phyloP scores from a whole-genome alignment of 2,888 invertebrate genomes.

The Leuctra nigra region DNA sequence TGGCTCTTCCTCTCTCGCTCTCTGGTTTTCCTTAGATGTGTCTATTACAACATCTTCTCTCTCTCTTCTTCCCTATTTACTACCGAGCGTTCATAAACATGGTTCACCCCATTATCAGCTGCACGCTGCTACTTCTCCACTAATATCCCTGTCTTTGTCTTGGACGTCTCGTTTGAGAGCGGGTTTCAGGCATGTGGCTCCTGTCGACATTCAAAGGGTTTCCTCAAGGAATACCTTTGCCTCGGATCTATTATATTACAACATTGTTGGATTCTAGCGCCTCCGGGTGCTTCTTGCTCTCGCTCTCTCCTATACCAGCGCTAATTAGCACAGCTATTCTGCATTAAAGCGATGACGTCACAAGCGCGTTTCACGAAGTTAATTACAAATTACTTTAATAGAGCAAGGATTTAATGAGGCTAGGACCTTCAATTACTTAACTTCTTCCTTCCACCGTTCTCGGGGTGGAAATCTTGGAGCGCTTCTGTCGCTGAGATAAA shows the following conservation, averaged over 20 bases:
- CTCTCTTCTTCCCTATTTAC: not conserved
- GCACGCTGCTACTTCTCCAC: not conserved
- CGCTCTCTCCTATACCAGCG: conserved; percentile 9
- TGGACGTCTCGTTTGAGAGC: not conserved
- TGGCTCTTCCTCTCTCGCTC: not conserved
- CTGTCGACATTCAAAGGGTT: conserved; percentile 10
- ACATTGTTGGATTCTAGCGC: conserved; percentile 20
- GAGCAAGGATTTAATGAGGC: conserved; percentile 38
- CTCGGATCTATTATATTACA: conserved; percentile 20
- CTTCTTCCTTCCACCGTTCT: conserved; percentile 25
- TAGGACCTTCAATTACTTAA: conserved; percentile 32
- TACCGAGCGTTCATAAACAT: conserved; percentile 5
- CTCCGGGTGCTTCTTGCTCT: conserved; percentile 18
- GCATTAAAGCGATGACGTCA: conserved; percentile 31
- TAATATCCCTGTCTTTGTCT: not conserved
- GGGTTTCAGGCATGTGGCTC: conserved; percentile 11
- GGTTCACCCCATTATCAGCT: conserved; percentile 1
- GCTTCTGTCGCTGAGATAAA: too few species aligned
- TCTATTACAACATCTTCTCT: conserved; percentile 6
- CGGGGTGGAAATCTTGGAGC: not conserved
- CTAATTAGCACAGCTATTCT: conserved; percentile 32
- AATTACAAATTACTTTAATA: conserved; percentile 38
- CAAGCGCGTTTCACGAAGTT: conserved; percentile 32
- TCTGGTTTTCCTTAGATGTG: not conserved
- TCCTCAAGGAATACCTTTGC: conserved; percentile 13